These are phyloP conservation scores for Metopia argyrocephala DNA, from an alignment of 2,888 invertebrate species.

Conservation along the genomic window DNA sequence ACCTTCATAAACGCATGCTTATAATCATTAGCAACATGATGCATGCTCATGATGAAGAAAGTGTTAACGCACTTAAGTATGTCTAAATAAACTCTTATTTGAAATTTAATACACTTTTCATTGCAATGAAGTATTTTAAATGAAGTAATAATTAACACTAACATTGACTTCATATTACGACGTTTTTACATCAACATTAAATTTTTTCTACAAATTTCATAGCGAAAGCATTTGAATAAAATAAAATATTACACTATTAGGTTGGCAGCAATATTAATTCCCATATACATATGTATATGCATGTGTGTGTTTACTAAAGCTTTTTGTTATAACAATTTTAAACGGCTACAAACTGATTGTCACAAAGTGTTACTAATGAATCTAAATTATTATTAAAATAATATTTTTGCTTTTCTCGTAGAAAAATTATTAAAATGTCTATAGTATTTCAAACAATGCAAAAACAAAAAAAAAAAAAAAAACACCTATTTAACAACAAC, in stretches of 20 bases:
- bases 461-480: too few species aligned
- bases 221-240: background rate
- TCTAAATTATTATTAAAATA: constrained; percentile 54
- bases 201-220: background rate
- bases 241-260: background rate
- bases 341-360: constrained; percentile 53
- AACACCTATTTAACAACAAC: constrained; percentile 32
- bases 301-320: background rate
- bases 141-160: background rate
- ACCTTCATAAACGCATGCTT: too few species aligned
- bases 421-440: constrained; percentile 57
- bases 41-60: too few species aligned
- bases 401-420: constrained; percentile 28
- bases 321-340: constrained; percentile 32
- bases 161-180: background rate
- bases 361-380: constrained; percentile 62
- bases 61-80: too few species aligned
- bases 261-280: background rate
- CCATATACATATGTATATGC: too few species aligned
- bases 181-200: too few species aligned
- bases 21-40: too few species aligned
- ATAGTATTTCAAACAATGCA: constrained; percentile 48
- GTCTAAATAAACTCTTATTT: background rate
- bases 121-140: background rate
- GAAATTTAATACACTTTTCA: background rate